phyloP scores from a whole-genome alignment of 2,888 invertebrate species.

The Ectemnius continuus region DNA sequence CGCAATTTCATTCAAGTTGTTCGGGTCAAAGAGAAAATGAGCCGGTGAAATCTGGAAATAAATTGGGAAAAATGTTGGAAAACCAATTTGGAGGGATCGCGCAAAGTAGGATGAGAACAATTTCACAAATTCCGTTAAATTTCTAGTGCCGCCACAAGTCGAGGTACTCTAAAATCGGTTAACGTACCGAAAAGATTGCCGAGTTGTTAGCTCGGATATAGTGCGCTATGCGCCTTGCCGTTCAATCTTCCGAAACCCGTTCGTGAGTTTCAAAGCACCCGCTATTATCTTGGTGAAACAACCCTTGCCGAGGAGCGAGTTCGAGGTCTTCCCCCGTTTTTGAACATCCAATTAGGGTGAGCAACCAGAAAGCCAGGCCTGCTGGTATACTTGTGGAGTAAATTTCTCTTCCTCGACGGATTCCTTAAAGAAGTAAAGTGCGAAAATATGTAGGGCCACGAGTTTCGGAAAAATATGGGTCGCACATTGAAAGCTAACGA shows the following conservation, averaged over 20 bases:
- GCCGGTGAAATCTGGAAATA: too few species aligned
- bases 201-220: neutral
- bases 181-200: slow-evolving; percentile 16
- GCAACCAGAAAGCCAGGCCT: slow-evolving; percentile 32
- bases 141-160: too few species aligned
- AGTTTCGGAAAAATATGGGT: too few species aligned
- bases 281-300: slow-evolving; percentile 35
- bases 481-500: neutral
- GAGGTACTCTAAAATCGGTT: neutral
- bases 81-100: too few species aligned
- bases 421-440: too few species aligned
- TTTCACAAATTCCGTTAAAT: too few species aligned
- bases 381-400: neutral
- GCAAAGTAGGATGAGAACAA: too few species aligned
- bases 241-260: neutral
- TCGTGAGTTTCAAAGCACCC: slow-evolving; percentile 22
- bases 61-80: too few species aligned
- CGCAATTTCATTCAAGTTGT: too few species aligned
- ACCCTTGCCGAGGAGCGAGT: slow-evolving; percentile 12
- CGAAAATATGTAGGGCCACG: too few species aligned
- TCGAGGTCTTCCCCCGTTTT: slow-evolving; percentile 18
- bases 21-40: too few species aligned
- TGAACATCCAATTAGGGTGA: slow-evolving; percentile 47
- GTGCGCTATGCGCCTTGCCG: neutral
- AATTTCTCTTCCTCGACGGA: too few species aligned